Evolutionary conservation across 2,797 vertebrate species (phyloP).

Genomic region (Zalophus californianus): DNA sequence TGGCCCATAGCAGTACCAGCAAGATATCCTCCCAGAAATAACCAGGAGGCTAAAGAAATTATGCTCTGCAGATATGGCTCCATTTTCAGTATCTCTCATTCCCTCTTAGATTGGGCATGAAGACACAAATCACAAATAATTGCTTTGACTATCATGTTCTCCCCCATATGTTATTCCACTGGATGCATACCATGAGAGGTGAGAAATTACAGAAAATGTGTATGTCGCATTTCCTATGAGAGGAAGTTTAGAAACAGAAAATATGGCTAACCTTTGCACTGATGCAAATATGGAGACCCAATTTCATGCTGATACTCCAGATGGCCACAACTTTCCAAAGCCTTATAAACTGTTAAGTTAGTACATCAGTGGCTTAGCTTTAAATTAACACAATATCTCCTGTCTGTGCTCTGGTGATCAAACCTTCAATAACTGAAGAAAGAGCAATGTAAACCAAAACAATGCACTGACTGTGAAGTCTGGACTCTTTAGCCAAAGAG

Average conservation of each 20-base stretch:
- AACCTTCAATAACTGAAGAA: constrained; percentile 67
- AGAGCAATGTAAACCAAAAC: constrained; percentile 26
- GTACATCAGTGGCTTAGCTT: constrained; percentile 16
- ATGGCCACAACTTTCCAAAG: constrained; percentile 38
- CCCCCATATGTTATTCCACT: neutral
- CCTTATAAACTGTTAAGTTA: neutral
- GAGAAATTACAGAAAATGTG: constrained; percentile 24
- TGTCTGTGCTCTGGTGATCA: constrained; percentile 42
- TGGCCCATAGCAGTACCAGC: neutral
- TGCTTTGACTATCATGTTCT: neutral
- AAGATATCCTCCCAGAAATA: neutral
- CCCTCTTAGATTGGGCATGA: neutral
- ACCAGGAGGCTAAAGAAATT: neutral
- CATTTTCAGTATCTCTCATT: neutral
- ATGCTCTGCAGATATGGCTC: neutral
- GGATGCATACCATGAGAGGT: neutral
- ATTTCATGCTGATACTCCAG: constrained; percentile 58
- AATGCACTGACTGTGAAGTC: constrained; percentile 13
- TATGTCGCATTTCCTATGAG: constrained; percentile 40
- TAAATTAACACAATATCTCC: constrained; percentile 13
- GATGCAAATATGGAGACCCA: constrained; percentile 31
- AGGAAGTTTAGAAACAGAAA: constrained; percentile 57
- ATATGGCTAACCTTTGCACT: constrained; percentile 60
- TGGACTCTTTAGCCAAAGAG: neutral
- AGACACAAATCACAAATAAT: constrained; percentile 29